A percentile compares a stretch with the other conserved stretches of the same genome.
Evolutionary conservation across 2,113 vertebrate species (phyloP).

Genomic region (Apeltes quadracus): DNA sequence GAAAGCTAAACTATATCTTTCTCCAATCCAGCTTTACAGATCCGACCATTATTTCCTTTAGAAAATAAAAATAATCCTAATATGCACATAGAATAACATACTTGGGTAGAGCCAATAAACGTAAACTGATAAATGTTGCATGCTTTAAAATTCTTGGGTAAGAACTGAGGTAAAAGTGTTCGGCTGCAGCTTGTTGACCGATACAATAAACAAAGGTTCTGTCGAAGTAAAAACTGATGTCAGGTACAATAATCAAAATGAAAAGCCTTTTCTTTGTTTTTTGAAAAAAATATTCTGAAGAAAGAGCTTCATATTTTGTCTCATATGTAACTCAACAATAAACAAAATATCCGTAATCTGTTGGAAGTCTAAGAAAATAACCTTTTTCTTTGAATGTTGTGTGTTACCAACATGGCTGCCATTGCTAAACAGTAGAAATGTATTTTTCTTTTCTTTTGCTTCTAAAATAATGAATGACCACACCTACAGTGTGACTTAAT

Average conservation of each 20-base stretch:
- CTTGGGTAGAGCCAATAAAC: conserved; percentile 56
- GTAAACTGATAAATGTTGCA: conserved; percentile 52
- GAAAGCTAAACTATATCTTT: conserved; percentile 56
- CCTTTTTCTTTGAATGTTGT: conserved; percentile 65
- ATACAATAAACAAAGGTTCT: conserved; percentile 34
- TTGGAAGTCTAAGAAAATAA: conserved; percentile 63
- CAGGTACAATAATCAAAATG: conserved; percentile 47
- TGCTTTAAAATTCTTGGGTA: conserved; percentile 41
- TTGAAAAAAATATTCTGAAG: conserved; percentile 29
- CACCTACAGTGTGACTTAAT: conserved; percentile 67
- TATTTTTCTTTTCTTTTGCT: conserved; percentile 43
- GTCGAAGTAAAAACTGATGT: conserved; percentile 41
- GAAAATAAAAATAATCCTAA: conserved; percentile 74
- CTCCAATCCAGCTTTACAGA: conserved; percentile 61
- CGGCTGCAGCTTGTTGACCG: conserved; percentile 50
- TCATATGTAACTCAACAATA: conserved; percentile 42
- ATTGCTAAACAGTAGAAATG: conserved; percentile 59
- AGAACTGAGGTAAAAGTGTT: conserved; percentile 73
- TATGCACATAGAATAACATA: conserved; percentile 77
- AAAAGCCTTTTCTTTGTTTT: conserved; percentile 9
- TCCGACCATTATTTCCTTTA: conserved; percentile 69
- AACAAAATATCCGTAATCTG: conserved; percentile 57
- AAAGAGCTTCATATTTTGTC: conserved; percentile 34
- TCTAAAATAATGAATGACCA: conserved; percentile 74
- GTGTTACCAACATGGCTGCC: conserved; percentile 80